These are phyloP conservation scores for Aphrocallistes beatrix DNA, from an alignment of 37 sponge, comb jelly and placozoan genomes.

Conservation along the genomic window DNA sequence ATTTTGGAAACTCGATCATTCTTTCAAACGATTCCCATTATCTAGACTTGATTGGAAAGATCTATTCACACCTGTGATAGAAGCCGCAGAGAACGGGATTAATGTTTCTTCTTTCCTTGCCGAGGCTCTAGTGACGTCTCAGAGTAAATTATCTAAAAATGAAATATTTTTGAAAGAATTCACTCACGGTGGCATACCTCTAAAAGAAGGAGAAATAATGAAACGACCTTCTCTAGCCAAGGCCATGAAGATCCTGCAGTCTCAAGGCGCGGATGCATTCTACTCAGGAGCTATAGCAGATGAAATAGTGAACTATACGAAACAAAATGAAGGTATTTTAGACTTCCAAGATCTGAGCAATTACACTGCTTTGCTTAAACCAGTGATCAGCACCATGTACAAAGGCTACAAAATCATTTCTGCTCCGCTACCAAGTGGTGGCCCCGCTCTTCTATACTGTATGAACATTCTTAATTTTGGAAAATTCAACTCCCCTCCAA, in stretches of 20 bases:
- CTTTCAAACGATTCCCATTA: too few species aligned
- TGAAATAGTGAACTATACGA: slow-evolving; percentile 33
- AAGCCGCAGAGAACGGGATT: slow-evolving; percentile 52
- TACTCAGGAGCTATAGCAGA: slow-evolving; percentile 40
- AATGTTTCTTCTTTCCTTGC: background rate
- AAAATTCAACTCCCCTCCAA: background rate
- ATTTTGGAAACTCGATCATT: too few species aligned
- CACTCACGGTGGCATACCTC: background rate
- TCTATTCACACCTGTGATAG: slow-evolving; percentile 56
- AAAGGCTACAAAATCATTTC: slow-evolving; percentile 22
- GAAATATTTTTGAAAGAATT: background rate
- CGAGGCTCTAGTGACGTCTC: background rate
- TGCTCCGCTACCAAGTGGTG: slow-evolving; percentile 55
- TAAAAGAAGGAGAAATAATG: slow-evolving; percentile 37
- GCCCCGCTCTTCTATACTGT: slow-evolving; percentile 47
- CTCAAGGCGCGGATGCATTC: slow-evolving; percentile 27
- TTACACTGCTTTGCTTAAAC: slow-evolving; percentile 34
- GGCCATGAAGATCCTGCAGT: slow-evolving; percentile 36
- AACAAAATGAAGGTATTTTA: slow-evolving; percentile 42
- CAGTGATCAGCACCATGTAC: slow-evolving; percentile 22
- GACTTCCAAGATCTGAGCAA: slow-evolving; percentile 34
- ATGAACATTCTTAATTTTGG: slow-evolving; percentile 46
- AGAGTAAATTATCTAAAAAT: background rate
- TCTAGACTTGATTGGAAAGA: slow-evolving; percentile 53
- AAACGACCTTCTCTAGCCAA: slow-evolving; percentile 31